Percentiles rank a stretch among this genome's conserved stretches.
These are phyloP conservation scores for Apus apus DNA, from an alignment of 2,113 vertebrate species.

Conservation along the genomic window DNA sequence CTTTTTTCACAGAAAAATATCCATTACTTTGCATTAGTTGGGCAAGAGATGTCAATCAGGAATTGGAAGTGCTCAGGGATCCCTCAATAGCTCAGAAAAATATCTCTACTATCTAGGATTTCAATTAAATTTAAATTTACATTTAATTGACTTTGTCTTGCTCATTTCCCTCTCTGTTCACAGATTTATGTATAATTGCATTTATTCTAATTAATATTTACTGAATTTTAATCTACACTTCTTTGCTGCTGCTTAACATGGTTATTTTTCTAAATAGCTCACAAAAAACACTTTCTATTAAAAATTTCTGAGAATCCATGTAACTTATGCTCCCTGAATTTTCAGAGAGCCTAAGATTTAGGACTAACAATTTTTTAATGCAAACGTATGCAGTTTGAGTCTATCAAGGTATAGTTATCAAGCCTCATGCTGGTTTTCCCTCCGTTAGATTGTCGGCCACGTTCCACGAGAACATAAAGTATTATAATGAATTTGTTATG, in stretches of 20 bases:
- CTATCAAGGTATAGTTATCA: neutral
- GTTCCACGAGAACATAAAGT: neutral
- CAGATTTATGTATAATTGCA: conserved; percentile 50
- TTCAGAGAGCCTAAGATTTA: neutral
- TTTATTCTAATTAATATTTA: conserved; percentile 67
- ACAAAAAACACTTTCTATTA: neutral
- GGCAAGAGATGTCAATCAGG: conserved; percentile 32
- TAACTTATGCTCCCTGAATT: neutral
- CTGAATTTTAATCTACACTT: conserved; percentile 45
- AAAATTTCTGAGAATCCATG: neutral
- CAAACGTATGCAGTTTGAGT: neutral
- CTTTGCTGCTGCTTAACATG: neutral
- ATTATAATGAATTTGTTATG: neutral
- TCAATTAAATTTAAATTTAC: conserved; percentile 64
- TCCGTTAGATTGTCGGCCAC: neutral
- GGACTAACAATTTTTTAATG: neutral
- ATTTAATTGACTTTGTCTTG: conserved; percentile 65
- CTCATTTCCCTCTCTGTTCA: conserved; percentile 49
- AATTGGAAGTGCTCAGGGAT: conserved; percentile 16
- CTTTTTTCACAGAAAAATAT: neutral
- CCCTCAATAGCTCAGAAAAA: neutral
- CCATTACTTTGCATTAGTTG: neutral
- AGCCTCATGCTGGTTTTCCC: neutral
- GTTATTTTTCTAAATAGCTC: neutral
- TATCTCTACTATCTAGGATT: conserved; percentile 55